Conservation (phyloP, 2,797 vertebrate genomes). For the Urocyon cinereoargenteus region DNA sequence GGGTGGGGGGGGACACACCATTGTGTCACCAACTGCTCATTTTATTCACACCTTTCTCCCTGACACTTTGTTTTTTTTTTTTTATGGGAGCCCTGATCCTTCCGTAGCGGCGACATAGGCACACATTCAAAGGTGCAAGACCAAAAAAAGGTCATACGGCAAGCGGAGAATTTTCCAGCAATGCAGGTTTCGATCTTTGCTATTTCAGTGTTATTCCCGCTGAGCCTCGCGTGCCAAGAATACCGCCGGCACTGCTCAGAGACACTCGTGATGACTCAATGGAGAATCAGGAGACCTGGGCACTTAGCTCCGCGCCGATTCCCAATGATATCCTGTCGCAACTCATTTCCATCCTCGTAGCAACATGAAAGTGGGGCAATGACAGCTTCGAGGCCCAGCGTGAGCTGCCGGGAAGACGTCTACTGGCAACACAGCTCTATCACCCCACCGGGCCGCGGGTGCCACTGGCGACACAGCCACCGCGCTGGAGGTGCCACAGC, state of each 20-base stretch:
- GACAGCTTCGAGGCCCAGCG: conserved; percentile 91
- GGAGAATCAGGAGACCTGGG: conserved; percentile 84
- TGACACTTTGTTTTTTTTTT: not conserved
- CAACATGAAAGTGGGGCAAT: conserved; percentile 91
- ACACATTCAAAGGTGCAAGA: conserved; percentile 58
- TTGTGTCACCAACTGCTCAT: accelerated
- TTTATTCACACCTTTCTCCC: not conserved
- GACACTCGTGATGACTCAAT: conserved; percentile 86
- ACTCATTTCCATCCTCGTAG: conserved; percentile 88
- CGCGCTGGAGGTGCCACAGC: not conserved
- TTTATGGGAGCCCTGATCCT: not conserved
- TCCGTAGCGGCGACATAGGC: not conserved
- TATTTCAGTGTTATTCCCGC: conserved; percentile 74
- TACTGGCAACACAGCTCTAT: conserved; percentile 80
- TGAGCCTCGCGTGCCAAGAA: conserved; percentile 89
- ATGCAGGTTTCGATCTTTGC: conserved; percentile 58
- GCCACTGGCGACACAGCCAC: not conserved
- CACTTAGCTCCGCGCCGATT: conserved; percentile 86
- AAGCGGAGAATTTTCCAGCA: conserved; percentile 83
- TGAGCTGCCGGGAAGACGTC: conserved; percentile 83
- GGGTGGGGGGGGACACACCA: not conserved
- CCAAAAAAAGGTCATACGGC: conserved; percentile 50
- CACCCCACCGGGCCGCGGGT: conserved; percentile 41
- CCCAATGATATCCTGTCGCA: conserved; percentile 84
- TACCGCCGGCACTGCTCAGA: conserved; percentile 85